Evolutionary conservation across 2,797 vertebrate genomes (phyloP), one percentile per base, ranked within the genome.

Genomic region (Acanthis flammea): DNA sequence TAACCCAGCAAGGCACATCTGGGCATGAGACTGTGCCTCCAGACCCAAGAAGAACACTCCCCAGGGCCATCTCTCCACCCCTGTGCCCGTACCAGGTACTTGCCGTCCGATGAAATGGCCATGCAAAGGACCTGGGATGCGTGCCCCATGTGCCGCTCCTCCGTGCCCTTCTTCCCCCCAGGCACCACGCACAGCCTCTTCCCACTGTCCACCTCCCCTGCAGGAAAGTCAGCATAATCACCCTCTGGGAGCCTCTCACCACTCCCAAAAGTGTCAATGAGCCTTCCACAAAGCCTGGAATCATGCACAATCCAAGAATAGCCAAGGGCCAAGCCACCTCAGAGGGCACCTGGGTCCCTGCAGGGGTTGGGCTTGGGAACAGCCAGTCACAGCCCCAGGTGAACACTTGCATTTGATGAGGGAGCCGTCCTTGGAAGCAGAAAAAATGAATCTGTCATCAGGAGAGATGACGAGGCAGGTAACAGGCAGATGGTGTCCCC

Each of bases 381-480:
- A 33, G 47, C 10, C 19, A 10, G 61, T 18, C 3, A 1, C 1
- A 9, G 31, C 42, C 47, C 33, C 17, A 51, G 16, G 14, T n/a
- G 25, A 85, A 39, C 79, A 98, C 98, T 98, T 88, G 99, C 99
- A 99, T 97, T 99, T 99, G 95, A 99, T 99, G 88, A 99, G 98
- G 53, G 99, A 98, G 92, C 99, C 99, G 21, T 99, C 99, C 97
- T 99, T 99, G 79, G 99, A 98, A 6, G 98, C 98, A 1, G 99
- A 99, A 83, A 99, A 99, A 94, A 99, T 98, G 95, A 97, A 98
- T 87, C 95, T 98, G 70, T 99, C 99, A n/a, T 99, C 99, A 0
- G 99, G 98, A 31, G 98, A 98, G 87, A 99, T 97, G 63, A 99
- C 98, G 50, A 99, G 96, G 90, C 99, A 99, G 1, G 99, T 99